A percentile compares a stretch with the other conserved stretches of the same genome.
These are phyloP conservation scores for Saturnia japonica DNA, from an alignment of 2,888 invertebrate genomes.

Conservation along the genomic window DNA sequence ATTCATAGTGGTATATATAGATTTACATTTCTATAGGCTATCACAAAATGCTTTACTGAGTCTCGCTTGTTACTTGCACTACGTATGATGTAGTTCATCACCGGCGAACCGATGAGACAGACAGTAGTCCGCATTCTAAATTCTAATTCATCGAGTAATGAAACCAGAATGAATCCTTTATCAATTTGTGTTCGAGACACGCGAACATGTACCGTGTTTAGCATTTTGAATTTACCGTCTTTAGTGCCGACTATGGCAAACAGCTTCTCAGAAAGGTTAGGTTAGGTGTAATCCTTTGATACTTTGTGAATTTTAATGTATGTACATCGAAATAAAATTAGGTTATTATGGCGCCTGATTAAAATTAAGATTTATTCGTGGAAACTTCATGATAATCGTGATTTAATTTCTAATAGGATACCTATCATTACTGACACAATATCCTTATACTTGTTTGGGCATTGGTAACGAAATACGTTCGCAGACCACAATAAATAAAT, in stretches of 20 bases:
- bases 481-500: no score
- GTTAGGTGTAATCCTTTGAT: constrained; percentile 47
- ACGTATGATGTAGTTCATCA: constrained; percentile 41
- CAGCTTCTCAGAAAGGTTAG: constrained; percentile 60
- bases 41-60: no score
- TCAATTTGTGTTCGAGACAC: constrained; percentile 68
- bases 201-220: constrained; percentile 51
- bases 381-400: constrained; percentile 7
- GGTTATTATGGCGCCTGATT: constrained; percentile 22
- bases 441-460: constrained; percentile 9
- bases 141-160: constrained; percentile 35
- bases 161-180: constrained; percentile 49
- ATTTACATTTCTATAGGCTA: no score
- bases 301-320: constrained; percentile 43
- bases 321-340: constrained; percentile 24
- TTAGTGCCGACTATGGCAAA: constrained; percentile 52
- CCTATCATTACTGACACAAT: not conserved
- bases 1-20: no score
- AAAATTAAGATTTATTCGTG: constrained; percentile 8
- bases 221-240: constrained; percentile 52
- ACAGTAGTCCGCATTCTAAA: constrained; percentile 62
- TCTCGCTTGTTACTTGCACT: no score
- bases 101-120: constrained; percentile 43
- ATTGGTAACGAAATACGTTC: constrained; percentile 4
- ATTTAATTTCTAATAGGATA: not conserved